phyloP scores from a whole-genome alignment of 1,140 invertebrate species.

The Microplitis demolitor region DNA sequence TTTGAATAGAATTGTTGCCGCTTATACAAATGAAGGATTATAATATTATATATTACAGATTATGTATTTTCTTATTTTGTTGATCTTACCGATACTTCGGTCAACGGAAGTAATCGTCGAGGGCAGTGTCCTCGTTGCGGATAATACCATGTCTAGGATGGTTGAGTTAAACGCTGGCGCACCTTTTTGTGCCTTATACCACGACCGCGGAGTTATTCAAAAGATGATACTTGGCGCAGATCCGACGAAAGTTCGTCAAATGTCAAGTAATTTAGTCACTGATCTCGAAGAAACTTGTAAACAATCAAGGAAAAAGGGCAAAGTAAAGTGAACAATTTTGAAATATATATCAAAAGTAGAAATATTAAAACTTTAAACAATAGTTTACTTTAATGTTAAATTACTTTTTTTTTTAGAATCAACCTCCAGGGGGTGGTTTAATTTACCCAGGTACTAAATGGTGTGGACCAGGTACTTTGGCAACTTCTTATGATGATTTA shows the following conservation, averaged over 20 bases:
- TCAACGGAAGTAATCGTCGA: neutral
- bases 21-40: neutral
- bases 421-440: conserved; percentile 43
- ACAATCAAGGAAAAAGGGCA: conserved; percentile 43
- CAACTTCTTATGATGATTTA: conserved; percentile 68
- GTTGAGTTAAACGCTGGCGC: conserved; percentile 66
- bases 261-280: conserved; percentile 65
- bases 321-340: conserved; percentile 42
- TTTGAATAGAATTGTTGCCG: neutral
- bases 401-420: conserved; percentile 37
- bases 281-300: conserved; percentile 67
- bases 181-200: conserved; percentile 67
- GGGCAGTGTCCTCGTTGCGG: conserved; percentile 65
- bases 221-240: conserved; percentile 66
- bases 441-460: conserved; percentile 73
- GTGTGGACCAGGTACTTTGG: conserved; percentile 73
- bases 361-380: too few species aligned
- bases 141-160: conserved; percentile 69
- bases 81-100: conserved; percentile 30
- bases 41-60: conserved; percentile 39
- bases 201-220: conserved; percentile 67
- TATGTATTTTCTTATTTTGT: conserved; percentile 27
- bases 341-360: neutral
- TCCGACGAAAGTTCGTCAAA: conserved; percentile 65
- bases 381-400: too few species aligned